Base-by-base conservation (phyloP, 2,113 vertebrate species). In the Centropus unirufus region DNA sequence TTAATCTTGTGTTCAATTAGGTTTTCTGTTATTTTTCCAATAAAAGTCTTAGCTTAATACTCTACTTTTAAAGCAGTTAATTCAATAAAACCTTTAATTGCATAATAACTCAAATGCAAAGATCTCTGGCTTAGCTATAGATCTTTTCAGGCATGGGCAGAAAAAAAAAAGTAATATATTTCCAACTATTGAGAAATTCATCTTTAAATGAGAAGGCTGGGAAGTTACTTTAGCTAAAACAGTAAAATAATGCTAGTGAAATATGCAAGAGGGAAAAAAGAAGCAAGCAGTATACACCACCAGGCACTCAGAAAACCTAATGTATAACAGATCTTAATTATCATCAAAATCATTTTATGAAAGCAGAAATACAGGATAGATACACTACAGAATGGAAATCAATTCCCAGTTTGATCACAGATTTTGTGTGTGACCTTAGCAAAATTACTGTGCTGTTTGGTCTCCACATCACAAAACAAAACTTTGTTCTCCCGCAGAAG, bases 1-100 rank as follows among this genome's bases (percentile, higher is more conserved):
- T 52, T 67, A 59, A 87, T 78, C 39, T 40, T 55, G 20, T 27
- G 83, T 89, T 83, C n/a, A 83, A 73, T 87, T 67, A 83, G 20
- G 70, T 87, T 92, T 95, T 70, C 81, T 82, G 84, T 14, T 63
- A 69, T 78, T 84, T 76, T 91, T 85, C 61, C 61, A 82, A 13
- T 54, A 90, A 54, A 18, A 58, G 20, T 44, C 75, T 49, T 68
- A 73, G 34, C 11, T 85, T 74, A 69, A 83, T 51, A 46, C 9
- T 81, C 29, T 69, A 58, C 5, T 93, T 79, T 67, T 67, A 44
- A 22, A 91, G 89, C 4, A 89, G n/a, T 29, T 77, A 91, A 59
- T 36, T 64, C 57, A 92, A 57, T 40, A 74, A 78, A 95, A 63
- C 14, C 14, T 67, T 89, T 83, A 80, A 68, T 58, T 83, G 68